Evolutionary conservation across 2,888 invertebrate species (phyloP).

Genomic region (Hirtodrosophila histrioides): DNA sequence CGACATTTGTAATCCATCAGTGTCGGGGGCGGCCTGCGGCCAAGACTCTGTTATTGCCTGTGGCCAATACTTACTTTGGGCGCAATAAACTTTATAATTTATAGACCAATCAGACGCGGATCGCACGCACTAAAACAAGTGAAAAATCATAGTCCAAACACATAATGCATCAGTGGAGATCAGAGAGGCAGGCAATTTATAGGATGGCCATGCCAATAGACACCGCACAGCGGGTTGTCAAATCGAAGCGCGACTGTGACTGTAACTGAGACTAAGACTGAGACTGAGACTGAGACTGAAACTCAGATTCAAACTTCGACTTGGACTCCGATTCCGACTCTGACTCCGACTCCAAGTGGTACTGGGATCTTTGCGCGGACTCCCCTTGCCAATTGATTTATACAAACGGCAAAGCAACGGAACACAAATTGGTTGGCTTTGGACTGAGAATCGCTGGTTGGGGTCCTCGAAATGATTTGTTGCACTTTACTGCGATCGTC

Average conservation of each 20-base stretch:
- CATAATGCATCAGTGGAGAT: constrained; percentile 73
- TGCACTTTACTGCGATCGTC: constrained; percentile 71
- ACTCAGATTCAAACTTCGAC: constrained; percentile 14
- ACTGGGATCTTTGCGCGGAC: constrained; percentile 16
- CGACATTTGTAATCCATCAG: constrained; percentile 68
- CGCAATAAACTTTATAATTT: constrained; percentile 76
- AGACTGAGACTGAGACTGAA: constrained; percentile 25
- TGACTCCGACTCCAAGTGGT: constrained; percentile 6
- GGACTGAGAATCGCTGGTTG: constrained; percentile 29
- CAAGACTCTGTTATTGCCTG: neutral
- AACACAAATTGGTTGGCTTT: constrained; percentile 77
- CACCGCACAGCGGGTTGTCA: constrained; percentile 81
- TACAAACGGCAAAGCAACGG: constrained; percentile 80
- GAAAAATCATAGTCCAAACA: constrained; percentile 80
- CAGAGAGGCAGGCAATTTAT: constrained; percentile 68
- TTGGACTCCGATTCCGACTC: constrained; percentile 10
- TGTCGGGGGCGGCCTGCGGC: constrained; percentile 69
- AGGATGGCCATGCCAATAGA: constrained; percentile 75
- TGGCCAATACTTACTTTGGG: constrained; percentile 31
- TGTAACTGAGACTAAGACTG: constrained; percentile 26
- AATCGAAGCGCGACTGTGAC: constrained; percentile 55
- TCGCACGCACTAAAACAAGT: constrained; percentile 76
- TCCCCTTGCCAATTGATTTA: constrained; percentile 74
- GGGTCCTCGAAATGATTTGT: constrained; percentile 67
- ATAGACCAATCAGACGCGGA: constrained; percentile 71